Evolutionary conservation across 2,888 invertebrate genomes (phyloP).

Genomic region (Agriopis aurantiaria): DNA sequence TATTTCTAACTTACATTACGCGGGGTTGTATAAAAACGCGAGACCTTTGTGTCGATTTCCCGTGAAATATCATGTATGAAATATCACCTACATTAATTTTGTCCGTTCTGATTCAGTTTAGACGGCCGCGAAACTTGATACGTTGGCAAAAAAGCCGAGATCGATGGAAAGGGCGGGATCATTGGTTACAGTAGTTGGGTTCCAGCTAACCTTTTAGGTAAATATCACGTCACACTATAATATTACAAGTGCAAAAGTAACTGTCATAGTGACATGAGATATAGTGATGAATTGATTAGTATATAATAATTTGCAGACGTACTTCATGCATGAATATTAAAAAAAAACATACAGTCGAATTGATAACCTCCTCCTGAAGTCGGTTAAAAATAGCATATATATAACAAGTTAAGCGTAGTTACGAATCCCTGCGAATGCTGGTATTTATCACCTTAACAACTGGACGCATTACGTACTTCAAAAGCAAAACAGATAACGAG

Average conservation of each 20-base stretch:
- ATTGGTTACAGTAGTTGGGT: slow-evolving; percentile 28
- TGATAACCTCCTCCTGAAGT: too few relatives aligned
- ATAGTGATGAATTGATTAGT: too few relatives aligned
- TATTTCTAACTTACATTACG: slow-evolving; percentile 29
- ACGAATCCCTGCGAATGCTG: too few relatives aligned
- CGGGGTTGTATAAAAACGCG: slow-evolving; percentile 29
- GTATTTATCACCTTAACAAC: too few relatives aligned
- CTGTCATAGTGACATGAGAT: too few relatives aligned
- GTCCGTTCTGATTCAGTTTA: slow-evolving; percentile 53
- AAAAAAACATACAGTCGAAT: too few relatives aligned
- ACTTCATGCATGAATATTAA: too few relatives aligned
- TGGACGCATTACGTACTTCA: too few relatives aligned
- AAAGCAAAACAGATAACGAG: too few relatives aligned
- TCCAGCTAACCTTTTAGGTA: slow-evolving; percentile 21
- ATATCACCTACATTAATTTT: slow-evolving; percentile 53
- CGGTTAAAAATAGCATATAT: too few relatives aligned
- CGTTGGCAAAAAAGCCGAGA: slow-evolving; percentile 61
- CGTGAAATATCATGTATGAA: slow-evolving; percentile 53
- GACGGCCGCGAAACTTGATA: slow-evolving; percentile 56
- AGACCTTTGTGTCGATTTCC: slow-evolving; percentile 46
- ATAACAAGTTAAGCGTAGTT: too few relatives aligned
- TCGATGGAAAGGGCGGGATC: slow-evolving; percentile 46
- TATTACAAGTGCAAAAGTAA: neutral
- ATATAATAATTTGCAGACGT: too few relatives aligned
- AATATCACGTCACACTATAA: neutral